Conservation (phyloP, 1,140 invertebrate genomes). For the Pseudobourletiella spinata region DNA sequence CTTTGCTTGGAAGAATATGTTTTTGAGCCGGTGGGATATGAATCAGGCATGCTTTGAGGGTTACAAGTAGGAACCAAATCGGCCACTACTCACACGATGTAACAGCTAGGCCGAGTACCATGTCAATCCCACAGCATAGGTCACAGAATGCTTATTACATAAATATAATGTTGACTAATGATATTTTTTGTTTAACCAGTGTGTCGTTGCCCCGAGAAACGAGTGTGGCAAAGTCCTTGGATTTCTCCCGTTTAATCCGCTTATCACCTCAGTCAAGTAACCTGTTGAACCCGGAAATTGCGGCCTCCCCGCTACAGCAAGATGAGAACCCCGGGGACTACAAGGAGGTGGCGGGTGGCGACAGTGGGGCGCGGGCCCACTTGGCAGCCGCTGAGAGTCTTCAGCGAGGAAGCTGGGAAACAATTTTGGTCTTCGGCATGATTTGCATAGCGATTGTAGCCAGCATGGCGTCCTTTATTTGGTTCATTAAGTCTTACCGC, state of each 20-base stretch:
- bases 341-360: neutral
- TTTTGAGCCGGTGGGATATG: no score
- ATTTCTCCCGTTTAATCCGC: slow-evolving; percentile 29
- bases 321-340: neutral
- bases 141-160: no score
- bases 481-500: slow-evolving; percentile 30
- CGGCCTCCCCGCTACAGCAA: slow-evolving; percentile 5
- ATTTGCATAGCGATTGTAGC: slow-evolving; percentile 31
- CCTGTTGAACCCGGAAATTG: slow-evolving; percentile 20
- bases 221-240: slow-evolving; percentile 33
- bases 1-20: no score
- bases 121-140: no score
- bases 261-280: slow-evolving; percentile 24
- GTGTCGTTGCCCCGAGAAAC: slow-evolving; percentile 32
- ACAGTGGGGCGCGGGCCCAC: neutral
- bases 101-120: no score
- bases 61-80: neutral
- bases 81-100: no score
- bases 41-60: no score
- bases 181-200: slow-evolving; percentile 16
- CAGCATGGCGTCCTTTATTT: slow-evolving; percentile 29
- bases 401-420: slow-evolving; percentile 26
- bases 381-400: slow-evolving; percentile 8
- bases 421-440: slow-evolving; percentile 31
- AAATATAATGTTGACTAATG: no score